Conservation (phyloP, 2,888 invertebrate species). For the Lomographa bimaculata region DNA sequence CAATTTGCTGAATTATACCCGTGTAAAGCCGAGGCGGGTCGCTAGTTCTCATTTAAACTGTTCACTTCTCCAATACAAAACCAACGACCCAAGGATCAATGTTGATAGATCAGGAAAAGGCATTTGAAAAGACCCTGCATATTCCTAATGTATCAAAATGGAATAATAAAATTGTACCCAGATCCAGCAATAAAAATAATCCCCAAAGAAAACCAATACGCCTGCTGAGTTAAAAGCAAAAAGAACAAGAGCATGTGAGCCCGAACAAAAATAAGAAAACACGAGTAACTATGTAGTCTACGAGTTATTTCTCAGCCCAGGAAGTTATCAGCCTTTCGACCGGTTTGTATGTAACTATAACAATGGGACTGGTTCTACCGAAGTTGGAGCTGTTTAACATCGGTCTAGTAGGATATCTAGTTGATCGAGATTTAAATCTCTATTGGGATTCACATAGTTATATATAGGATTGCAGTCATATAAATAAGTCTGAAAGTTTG, state of each 20-base stretch:
- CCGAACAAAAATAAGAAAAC: constrained; percentile 63
- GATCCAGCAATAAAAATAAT: constrained; percentile 58
- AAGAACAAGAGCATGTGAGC: constrained; percentile 59
- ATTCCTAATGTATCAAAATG: too few relatives aligned
- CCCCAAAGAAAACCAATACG: constrained; percentile 57
- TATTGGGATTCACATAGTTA: too few relatives aligned
- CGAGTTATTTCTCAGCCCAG: constrained; percentile 68
- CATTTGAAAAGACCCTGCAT: too few relatives aligned
- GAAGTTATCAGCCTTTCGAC: constrained; percentile 73
- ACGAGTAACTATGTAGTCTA: constrained; percentile 54
- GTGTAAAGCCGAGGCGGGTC: too few relatives aligned
- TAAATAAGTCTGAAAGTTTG: too few relatives aligned
- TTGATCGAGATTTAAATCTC: not conserved
- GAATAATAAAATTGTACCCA: constrained; percentile 42
- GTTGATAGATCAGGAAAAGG: too few relatives aligned
- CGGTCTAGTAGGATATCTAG: constrained; percentile 22
- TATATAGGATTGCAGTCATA: too few relatives aligned
- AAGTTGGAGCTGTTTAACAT: constrained; percentile 21
- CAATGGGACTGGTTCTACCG: constrained; percentile 50
- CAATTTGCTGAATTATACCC: too few relatives aligned
- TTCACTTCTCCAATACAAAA: too few relatives aligned
- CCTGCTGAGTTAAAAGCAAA: constrained; percentile 51
- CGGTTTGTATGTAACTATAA: constrained; percentile 53
- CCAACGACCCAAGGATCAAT: too few relatives aligned
- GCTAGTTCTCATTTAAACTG: too few relatives aligned